Evolutionary conservation across 1,140 invertebrate species (phyloP), one percentile per base, ranked within the genome.

Genomic region (Antheraea mylitta): DNA sequence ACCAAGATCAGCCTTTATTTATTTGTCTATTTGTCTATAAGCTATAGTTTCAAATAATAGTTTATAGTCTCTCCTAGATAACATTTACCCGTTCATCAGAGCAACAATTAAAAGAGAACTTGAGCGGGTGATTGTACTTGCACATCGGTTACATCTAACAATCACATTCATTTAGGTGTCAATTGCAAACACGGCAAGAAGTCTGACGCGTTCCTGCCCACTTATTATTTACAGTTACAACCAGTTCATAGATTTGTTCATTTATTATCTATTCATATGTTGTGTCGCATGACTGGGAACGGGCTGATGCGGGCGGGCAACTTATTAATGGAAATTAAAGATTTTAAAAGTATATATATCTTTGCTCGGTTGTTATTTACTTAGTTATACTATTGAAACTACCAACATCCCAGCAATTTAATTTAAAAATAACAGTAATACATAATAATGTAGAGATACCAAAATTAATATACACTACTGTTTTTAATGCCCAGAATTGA

Each of bases 181-280:
- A 53, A 53, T 53, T 53, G 11, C 16, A 53, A 53, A 53, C 45
- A 53, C 16, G 45, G 16, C 16, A 13, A 53, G 45, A 53, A 53
- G 6, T 53, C 45, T 53, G 45, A 53, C 13, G 45, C 16, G 45
- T 53, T 53, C 45, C 16, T 53, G 11, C 45, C 45, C 16, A 53
- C 45, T 53, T 53, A 53, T 53, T 53, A 53, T 53, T 53, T 53
- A 53, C 45, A 53, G 45, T 53, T 53, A 53, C 9, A 53, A 53
- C 45, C 45, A 53, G 45, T 53, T 53, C 45, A 53, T 53, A 11
- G 45, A 53, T 53, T 53, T 53, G 45, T 53, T 53, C 45, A 16
- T 53, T 13, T 53, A 53, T 53, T 13, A 16, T 11, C 45, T 53
- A 53, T 53, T 53, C 0, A 53, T 53, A 16, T 53, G 7, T 13